Evolutionary conservation across 1,140 invertebrate species (phyloP).

Genomic region (Habropoda laboriosa): DNA sequence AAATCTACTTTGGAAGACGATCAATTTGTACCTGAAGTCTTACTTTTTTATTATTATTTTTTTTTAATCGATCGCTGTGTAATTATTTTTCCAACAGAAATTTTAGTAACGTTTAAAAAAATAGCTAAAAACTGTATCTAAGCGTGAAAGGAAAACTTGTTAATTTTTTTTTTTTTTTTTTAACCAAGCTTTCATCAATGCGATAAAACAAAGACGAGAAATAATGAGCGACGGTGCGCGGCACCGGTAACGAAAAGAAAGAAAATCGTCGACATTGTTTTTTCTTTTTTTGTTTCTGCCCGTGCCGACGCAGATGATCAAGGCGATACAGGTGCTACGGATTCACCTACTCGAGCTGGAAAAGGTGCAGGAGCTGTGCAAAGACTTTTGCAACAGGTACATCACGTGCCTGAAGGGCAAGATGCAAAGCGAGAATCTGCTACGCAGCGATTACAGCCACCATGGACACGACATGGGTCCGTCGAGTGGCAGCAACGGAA

Average conservation of each 20-base stretch:
- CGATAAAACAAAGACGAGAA: constrained; percentile 9
- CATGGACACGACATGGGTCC: constrained; percentile 83
- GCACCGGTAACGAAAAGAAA: constrained; percentile 26
- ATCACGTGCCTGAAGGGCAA: constrained; percentile 97
- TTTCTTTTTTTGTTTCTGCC: constrained; percentile 9
- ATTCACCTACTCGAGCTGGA: constrained; percentile 97
- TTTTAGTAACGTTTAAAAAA: too few relatives aligned
- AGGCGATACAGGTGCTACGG: constrained; percentile 97
- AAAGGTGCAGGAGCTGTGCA: constrained; percentile 98
- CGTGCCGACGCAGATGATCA: constrained; percentile 90
- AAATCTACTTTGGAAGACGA: too few relatives aligned
- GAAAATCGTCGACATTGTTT: constrained; percentile 16
- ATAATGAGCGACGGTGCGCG: not conserved
- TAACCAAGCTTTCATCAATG: too few relatives aligned
- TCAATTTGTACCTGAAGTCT: too few relatives aligned
- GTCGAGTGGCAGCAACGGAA: constrained; percentile 83
- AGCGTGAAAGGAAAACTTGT: too few relatives aligned
- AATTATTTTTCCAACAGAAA: too few relatives aligned
- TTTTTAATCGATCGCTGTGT: too few relatives aligned
- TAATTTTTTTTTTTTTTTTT: too few relatives aligned
- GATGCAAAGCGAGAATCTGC: constrained; percentile 97
- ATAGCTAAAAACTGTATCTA: too few relatives aligned
- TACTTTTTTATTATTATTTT: too few relatives aligned
- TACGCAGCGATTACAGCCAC: constrained; percentile 88
- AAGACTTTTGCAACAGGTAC: constrained; percentile 98